Percentiles rank a stretch among this genome's conserved stretches.
These are phyloP conservation scores for Megalonaias nervosa DNA, from an alignment of 1,140 invertebrate genomes.

Conservation along the genomic window DNA sequence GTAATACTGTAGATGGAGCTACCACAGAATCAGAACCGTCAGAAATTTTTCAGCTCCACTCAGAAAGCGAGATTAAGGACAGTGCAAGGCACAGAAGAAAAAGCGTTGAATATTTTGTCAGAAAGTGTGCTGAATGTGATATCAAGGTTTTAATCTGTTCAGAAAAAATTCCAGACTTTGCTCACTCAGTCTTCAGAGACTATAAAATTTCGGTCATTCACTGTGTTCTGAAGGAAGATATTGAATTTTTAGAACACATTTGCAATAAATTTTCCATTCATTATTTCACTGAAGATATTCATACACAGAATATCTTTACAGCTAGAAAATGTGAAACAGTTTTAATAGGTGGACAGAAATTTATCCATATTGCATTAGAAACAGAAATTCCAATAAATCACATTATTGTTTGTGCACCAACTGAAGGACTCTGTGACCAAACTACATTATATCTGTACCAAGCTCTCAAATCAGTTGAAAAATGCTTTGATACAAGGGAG, in stretches of 20 bases:
- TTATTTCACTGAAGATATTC: constrained; percentile 7
- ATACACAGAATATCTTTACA: constrained; percentile 1
- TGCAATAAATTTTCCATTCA: not conserved
- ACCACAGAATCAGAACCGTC: not conserved
- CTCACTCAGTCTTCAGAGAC: constrained; percentile 6
- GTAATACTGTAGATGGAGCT: not conserved
- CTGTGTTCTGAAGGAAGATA: constrained; percentile 4
- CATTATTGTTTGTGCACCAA: no score
- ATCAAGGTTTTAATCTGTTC: constrained; percentile 11
- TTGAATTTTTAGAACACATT: constrained; percentile 13
- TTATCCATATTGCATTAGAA: constrained; percentile 2
- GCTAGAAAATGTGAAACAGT: not conserved
- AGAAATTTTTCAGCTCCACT: not conserved
- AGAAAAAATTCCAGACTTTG: constrained; percentile 6
- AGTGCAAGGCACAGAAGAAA: not conserved
- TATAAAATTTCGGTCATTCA: constrained; percentile 4
- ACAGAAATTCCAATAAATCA: no score
- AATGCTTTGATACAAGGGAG: no score
- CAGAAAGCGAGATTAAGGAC: not conserved
- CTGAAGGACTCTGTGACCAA: no score
- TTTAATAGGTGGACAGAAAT: constrained; percentile 14
- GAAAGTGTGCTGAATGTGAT: not conserved
- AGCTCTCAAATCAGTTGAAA: no score
- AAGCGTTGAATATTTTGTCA: constrained; percentile 13
- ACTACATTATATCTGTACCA: no score